A percentile compares a stretch with the other conserved stretches of the same genome.
Conservation (phyloP, 2,113 vertebrate genomes). For the Cnemophilus loriae region DNA sequence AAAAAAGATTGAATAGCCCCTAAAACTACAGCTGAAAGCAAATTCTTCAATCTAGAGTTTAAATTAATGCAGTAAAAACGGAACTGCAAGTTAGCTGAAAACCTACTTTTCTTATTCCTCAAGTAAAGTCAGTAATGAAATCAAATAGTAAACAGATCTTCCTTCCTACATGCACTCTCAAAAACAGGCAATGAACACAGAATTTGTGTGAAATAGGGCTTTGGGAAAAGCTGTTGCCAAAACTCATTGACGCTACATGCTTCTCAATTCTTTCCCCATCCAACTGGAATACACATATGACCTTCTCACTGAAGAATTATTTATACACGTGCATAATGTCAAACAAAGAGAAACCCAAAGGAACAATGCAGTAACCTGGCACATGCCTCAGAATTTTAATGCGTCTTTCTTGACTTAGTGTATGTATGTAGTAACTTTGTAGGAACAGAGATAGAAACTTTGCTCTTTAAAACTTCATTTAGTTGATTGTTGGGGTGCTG, state of each 20-base stretch:
- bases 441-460: background rate
- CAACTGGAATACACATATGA: background rate
- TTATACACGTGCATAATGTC: background rate
- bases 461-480: background rate
- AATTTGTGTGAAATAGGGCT: background rate
- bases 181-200: background rate
- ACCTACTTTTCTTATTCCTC: background rate
- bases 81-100: background rate
- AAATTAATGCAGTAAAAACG: background rate
- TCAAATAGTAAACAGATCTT: background rate
- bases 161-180: background rate
- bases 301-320: background rate
- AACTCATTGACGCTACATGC: background rate
- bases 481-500: background rate
- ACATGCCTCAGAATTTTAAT: background rate
- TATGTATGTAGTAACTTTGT: background rate
- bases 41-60: background rate
- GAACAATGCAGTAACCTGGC: background rate
- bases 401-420: background rate
- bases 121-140: background rate
- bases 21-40: background rate
- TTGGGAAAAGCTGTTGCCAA: background rate
- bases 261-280: background rate
- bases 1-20: background rate
- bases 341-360: background rate